Evolutionary conservation across 2,797 vertebrate genomes (phyloP).

Genomic region (Xenops minutus): DNA sequence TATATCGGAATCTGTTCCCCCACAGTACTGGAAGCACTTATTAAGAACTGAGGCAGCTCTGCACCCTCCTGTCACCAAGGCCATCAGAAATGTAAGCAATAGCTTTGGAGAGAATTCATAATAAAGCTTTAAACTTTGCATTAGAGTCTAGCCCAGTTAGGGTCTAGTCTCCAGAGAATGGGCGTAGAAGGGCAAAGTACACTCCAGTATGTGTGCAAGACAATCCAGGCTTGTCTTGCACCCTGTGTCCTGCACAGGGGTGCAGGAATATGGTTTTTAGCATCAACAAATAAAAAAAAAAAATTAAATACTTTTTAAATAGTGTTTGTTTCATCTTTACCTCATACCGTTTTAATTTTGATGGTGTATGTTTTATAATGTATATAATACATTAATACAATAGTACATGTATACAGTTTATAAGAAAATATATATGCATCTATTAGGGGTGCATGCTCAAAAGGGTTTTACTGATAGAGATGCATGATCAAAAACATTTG

Average conservation of each 20-base stretch:
- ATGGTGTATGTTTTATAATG: background rate
- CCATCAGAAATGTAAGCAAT: background rate
- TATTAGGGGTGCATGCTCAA: background rate
- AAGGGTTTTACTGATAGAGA: background rate
- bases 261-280: background rate
- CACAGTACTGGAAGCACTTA: background rate
- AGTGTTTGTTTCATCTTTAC: background rate
- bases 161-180: background rate
- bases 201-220: accelerated
- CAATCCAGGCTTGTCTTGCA: no score
- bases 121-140: background rate
- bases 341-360: background rate
- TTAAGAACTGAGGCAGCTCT: background rate
- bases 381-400: background rate
- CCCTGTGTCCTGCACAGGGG: no score
- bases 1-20: background rate
- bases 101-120: background rate
- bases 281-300: background rate
- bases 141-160: background rate
- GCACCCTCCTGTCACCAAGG: background rate
- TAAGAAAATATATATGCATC: background rate
- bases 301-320: background rate
- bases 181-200: accelerated
- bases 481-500: background rate
- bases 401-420: background rate